Percentiles rank a stretch among this genome's conserved stretches.
phyloP scores from a whole-genome alignment of 37 sponge, comb jelly and placozoan genomes.

The Axinella damicornis region DNA sequence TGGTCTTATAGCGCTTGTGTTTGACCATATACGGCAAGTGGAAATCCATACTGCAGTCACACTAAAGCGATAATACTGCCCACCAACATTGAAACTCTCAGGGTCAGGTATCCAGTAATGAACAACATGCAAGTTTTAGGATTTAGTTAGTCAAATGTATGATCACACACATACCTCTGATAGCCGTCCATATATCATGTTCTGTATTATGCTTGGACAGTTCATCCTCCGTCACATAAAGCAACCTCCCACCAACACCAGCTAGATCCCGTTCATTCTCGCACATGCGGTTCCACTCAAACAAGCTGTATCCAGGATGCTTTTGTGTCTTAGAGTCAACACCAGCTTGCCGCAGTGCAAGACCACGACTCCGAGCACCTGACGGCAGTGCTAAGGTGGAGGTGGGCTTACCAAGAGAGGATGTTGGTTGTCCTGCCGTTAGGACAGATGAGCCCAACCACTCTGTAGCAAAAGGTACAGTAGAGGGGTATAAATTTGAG shows the following conservation, averaged over 20 bases:
- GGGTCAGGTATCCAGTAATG: not conserved
- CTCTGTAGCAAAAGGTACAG: no score
- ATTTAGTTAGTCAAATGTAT: not conserved
- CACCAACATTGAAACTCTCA: not conserved
- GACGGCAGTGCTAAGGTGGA: no score
- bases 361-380: no score
- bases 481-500: no score
- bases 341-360: not conserved
- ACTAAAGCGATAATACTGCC: no score
- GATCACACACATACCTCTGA: slow-evolving; percentile 73
- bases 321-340: not conserved
- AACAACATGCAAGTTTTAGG: not conserved
- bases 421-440: no score
- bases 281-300: slow-evolving; percentile 85
- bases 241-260: slow-evolving; percentile 48
- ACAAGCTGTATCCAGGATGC: slow-evolving; percentile 82
- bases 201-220: slow-evolving; percentile 73
- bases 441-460: no score
- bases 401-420: no score
- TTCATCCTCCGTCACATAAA: slow-evolving; percentile 70
- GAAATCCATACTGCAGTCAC: no score
- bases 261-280: slow-evolving; percentile 53
- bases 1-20: no score
- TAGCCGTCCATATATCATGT: slow-evolving; percentile 88
- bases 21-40: no score